phyloP scores from a whole-genome alignment of 2,113 vertebrate genomes.

The Anolis carolinensis region DNA sequence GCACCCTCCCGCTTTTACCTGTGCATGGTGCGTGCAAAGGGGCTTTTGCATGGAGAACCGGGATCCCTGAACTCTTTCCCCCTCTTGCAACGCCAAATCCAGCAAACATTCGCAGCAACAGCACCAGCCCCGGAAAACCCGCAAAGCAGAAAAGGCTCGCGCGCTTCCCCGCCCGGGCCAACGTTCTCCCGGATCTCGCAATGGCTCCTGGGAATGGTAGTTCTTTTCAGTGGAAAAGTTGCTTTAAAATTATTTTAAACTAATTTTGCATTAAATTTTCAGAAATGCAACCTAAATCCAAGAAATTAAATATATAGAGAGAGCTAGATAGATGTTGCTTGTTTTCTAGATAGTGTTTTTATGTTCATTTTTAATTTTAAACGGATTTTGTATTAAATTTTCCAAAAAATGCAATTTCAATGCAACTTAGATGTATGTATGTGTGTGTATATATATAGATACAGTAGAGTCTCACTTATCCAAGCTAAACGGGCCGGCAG shows the following conservation, averaged over 20 bases:
- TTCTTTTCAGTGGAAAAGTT: neutral
- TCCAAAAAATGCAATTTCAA: too few relatives aligned
- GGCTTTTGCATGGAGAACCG: conserved; percentile 4
- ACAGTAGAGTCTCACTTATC: too few relatives aligned
- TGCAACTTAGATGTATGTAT: too few relatives aligned
- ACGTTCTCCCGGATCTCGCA: neutral
- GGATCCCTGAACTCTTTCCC: neutral
- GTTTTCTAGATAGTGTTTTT: too few relatives aligned
- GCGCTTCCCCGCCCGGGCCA: conserved; percentile 45
- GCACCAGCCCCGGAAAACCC: conserved; percentile 15
- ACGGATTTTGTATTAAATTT: too few relatives aligned
- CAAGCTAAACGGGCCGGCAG: too few relatives aligned
- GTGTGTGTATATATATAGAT: too few relatives aligned
- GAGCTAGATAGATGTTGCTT: too few relatives aligned
- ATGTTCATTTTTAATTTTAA: too few relatives aligned
- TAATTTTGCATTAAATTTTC: neutral
- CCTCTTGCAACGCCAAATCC: neutral
- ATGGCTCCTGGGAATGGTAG: conserved; percentile 66
- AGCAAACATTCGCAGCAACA: neutral
- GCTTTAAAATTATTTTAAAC: neutral
- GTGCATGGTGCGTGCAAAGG: neutral
- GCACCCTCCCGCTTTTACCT: neutral
- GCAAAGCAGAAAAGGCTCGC: neutral
- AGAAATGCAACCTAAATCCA: too few relatives aligned
- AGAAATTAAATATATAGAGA: too few relatives aligned